Evolutionary conservation across 64 coral and sea anemone genomes (phyloP).

Genomic region (Actinia equina): DNA sequence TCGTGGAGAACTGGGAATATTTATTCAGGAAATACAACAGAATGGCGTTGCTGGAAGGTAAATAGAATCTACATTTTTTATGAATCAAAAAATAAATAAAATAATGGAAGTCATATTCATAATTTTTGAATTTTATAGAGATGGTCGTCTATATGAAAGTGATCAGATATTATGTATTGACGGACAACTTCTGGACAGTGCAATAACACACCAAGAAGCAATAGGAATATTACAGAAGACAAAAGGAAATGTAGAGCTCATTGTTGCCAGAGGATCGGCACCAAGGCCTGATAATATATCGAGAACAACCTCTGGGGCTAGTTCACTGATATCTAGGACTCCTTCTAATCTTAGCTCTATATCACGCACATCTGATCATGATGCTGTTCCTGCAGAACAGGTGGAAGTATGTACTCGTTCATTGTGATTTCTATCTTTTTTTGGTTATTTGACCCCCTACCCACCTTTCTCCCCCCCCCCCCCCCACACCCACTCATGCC

Average conservation of each 20-base stretch:
- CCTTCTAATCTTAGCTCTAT: slow-evolving; percentile 84
- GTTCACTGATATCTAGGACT: slow-evolving; percentile 79
- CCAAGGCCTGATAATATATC: slow-evolving; percentile 77
- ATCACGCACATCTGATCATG: slow-evolving; percentile 26
- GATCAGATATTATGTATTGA: slow-evolving; percentile 98
- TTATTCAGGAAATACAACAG: slow-evolving; percentile 92
- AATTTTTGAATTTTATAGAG: slow-evolving; percentile 32
- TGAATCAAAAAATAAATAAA: not conserved
- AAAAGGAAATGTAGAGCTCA: slow-evolving; percentile 84
- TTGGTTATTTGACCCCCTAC: too few species aligned
- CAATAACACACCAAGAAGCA: slow-evolving; percentile 89
- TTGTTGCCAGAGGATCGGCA: slow-evolving; percentile 88
- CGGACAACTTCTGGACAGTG: slow-evolving; percentile 82
- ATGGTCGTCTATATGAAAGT: slow-evolving; percentile 90
- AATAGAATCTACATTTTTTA: not conserved
- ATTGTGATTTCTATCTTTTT: too few species aligned
- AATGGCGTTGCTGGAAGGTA: slow-evolving; percentile 95
- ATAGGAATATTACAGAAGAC: slow-evolving; percentile 95
- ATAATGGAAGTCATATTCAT: not conserved
- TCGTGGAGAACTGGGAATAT: slow-evolving; percentile 93
- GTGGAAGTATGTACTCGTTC: not conserved
- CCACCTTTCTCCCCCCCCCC: too few species aligned
- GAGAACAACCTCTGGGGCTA: slow-evolving; percentile 79
- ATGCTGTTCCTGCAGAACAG: not conserved
- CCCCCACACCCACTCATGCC: too few species aligned